Conservation (phyloP, 2,888 invertebrate genomes). For the Lobophora halterata region DNA sequence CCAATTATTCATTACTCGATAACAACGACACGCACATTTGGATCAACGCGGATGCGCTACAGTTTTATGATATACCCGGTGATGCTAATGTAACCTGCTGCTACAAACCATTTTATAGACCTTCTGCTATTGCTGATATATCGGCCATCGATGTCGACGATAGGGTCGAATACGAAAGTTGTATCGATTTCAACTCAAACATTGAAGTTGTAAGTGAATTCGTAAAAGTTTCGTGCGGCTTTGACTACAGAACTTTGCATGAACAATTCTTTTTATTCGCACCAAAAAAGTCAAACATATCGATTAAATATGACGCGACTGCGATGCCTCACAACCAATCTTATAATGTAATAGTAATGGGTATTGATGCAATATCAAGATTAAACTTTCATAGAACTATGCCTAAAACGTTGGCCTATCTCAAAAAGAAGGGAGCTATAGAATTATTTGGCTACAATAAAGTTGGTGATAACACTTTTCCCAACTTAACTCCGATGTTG, state of each 20-base stretch:
- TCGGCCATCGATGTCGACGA: slow-evolving; percentile 68
- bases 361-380: slow-evolving; percentile 92
- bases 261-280: slow-evolving; percentile 86
- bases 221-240: slow-evolving; percentile 83
- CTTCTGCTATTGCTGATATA: slow-evolving; percentile 65
- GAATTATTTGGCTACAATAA: slow-evolving; percentile 95
- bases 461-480: slow-evolving; percentile 96
- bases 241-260: slow-evolving; percentile 73
- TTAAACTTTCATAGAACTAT: slow-evolving; percentile 92
- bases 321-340: slow-evolving; percentile 42
- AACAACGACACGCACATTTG: slow-evolving; percentile 82
- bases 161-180: slow-evolving; percentile 70
- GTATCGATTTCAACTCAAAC: slow-evolving; percentile 68
- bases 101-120: slow-evolving; percentile 81
- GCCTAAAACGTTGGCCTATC: slow-evolving; percentile 84
- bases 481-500: slow-evolving; percentile 91
- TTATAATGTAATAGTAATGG: slow-evolving; percentile 89
- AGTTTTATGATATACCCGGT: slow-evolving; percentile 71
- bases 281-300: slow-evolving; percentile 57
- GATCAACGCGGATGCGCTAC: slow-evolving; percentile 67
- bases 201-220: slow-evolving; percentile 82
- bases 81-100: slow-evolving; percentile 79
- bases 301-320: slow-evolving; percentile 35
- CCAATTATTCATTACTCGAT: slow-evolving; percentile 74
- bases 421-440: slow-evolving; percentile 83